Evolutionary conservation across 23 tunicate genomes (phyloP), one percentile per base, ranked within the genome.

Genomic region (Phallusia fumigata): DNA sequence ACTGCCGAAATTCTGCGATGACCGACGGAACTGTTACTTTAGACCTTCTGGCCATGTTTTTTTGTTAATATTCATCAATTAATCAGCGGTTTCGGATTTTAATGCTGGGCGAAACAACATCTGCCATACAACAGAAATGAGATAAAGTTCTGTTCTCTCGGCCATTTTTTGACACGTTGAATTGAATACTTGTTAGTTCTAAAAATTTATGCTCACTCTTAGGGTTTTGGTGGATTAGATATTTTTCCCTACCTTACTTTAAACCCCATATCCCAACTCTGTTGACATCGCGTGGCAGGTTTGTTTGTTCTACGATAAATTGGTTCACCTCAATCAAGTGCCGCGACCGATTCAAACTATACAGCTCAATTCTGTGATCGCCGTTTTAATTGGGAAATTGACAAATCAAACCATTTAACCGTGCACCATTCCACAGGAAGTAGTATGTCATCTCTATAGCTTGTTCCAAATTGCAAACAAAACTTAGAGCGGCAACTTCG

Each of bases 211-310:
- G n/a, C n/a, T n/a, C 53, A 40, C 36, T 30, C 58, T 77, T 21
- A 58, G 35, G 34, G 22, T 33, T 28, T 35, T 85, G 64, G 77
- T 31, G n/a, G 88, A 65, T 30, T 76, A 78, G 33, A 64, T 85
- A 30, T 85, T 49, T 36, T 78, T 83, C 5, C 88, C 88, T 53
- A 85, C 79, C 58, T 85, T 79, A 32, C 88, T 83, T 18, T 13
- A 76, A 28, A 6, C 53, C 58, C n/a, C n/a, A n/a, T 85, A 85
- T 83, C 88, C 88, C 36, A 79, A 85, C 76, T 33, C 33, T n/a
- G 88, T 83, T 35, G 88, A 85, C 77, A 52, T 79, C 0, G 53
- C 88, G 1, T 85, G 88, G 88, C 35, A 3, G 81, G 81, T 77
- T 34, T 18, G 81, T 18, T 64, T 45, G 34, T 58, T 58, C 18